phyloP scores from a whole-genome alignment of 1,140 invertebrate species.

The Pissodes strobi region DNA sequence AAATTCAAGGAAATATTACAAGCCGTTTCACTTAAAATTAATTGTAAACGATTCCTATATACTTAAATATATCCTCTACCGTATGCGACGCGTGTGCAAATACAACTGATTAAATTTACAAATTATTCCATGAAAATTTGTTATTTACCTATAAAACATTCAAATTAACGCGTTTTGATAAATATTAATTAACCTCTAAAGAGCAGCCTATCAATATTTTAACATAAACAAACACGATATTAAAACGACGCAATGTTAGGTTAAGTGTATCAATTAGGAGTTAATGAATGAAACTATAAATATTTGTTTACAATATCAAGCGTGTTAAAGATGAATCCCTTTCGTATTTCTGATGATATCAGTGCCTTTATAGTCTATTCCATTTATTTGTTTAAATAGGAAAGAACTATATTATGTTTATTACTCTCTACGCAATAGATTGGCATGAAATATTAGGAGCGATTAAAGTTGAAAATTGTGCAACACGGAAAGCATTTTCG shows the following conservation, averaged over 20 bases:
- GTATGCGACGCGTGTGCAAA: too few species aligned
- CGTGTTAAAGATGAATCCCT: neutral
- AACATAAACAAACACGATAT: slow-evolving; percentile 3
- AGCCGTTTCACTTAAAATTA: too few species aligned
- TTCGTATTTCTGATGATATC: too few species aligned
- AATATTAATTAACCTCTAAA: slow-evolving; percentile 9
- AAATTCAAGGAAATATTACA: too few species aligned
- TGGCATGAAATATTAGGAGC: neutral
- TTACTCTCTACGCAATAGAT: neutral
- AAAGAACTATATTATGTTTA: neutral
- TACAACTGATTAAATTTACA: too few species aligned
- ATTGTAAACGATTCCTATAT: too few species aligned
- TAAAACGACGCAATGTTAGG: neutral
- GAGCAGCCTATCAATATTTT: neutral
- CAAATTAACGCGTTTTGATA: neutral
- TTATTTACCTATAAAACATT: neutral
- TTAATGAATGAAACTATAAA: slow-evolving; percentile 6
- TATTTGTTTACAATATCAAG: neutral
- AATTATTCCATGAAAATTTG: neutral
- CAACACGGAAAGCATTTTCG: slow-evolving; percentile 2
- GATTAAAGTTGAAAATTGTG: slow-evolving; percentile 13
- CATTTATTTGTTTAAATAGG: neutral
- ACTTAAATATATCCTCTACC: too few species aligned
- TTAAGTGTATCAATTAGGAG: neutral
- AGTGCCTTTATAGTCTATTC: too few species aligned